Evolutionary conservation across 2,888 invertebrate species (phyloP).

Genomic region (Cotesia congregata): DNA sequence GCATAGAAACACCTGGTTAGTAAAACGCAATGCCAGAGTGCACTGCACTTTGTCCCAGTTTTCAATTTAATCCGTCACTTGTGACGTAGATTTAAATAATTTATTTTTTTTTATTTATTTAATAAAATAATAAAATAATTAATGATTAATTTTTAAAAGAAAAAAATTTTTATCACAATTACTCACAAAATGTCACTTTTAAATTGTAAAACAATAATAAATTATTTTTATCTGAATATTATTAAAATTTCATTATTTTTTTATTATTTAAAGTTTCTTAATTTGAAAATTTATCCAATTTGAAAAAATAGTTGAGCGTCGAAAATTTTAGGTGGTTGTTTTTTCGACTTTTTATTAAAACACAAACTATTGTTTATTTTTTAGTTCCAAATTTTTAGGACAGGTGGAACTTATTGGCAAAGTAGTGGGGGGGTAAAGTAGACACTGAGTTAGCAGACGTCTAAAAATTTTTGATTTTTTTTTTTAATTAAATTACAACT

Average conservation of each 20-base stretch:
- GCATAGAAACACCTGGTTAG: slow-evolving; percentile 69
- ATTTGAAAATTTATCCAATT: no score
- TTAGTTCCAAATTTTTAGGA: background rate
- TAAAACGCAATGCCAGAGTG: slow-evolving; percentile 69
- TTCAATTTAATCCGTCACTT: slow-evolving; percentile 67
- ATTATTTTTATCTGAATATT: no score
- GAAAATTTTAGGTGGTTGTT: background rate
- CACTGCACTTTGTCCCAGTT: slow-evolving; percentile 71
- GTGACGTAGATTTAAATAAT: slow-evolving; percentile 59
- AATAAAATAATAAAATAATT: background rate
- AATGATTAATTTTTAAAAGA: background rate
- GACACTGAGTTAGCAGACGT: no score
- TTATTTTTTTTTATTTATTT: background rate
- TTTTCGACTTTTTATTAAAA: background rate
- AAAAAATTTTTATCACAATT: background rate
- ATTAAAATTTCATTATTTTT: no score
- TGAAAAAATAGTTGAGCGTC: background rate
- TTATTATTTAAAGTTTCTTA: background rate
- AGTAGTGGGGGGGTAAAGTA: no score
- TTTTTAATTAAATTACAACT: no score
- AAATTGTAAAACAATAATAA: no score
- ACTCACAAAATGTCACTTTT: background rate
- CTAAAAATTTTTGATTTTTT: no score
- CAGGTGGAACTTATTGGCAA: background rate
- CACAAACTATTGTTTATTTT: background rate